Conservation (phyloP, 2,113 vertebrate genomes). For the Dicaeum eximium region DNA sequence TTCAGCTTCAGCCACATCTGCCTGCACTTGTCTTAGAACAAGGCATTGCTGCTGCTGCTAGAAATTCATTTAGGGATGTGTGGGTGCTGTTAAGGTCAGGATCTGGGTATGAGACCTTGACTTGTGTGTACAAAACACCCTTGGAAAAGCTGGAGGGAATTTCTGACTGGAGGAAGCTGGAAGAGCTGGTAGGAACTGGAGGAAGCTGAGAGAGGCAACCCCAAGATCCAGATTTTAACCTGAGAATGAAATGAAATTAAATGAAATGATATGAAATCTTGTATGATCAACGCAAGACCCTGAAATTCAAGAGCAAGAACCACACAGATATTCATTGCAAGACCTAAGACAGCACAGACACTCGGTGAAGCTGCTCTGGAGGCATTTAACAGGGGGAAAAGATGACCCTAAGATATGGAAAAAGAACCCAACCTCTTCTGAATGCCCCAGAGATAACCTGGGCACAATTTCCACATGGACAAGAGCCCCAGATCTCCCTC, state of each 20-base stretch:
- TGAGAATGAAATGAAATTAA: background rate
- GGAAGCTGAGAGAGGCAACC: background rate
- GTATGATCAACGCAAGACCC: background rate
- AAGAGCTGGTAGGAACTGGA: background rate
- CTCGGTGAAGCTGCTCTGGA: background rate
- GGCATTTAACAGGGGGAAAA: background rate
- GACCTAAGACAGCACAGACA: background rate
- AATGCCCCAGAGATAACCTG: background rate
- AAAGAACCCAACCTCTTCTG: background rate
- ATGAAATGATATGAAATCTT: background rate
- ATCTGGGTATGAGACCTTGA: background rate
- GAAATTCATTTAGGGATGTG: background rate
- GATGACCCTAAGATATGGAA: accelerated
- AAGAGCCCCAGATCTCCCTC: accelerated
- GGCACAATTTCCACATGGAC: background rate
- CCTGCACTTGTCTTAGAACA: background rate
- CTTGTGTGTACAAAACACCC: background rate
- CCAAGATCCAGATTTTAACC: background rate
- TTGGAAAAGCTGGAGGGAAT: background rate
- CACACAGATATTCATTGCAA: background rate
- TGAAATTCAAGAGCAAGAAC: background rate
- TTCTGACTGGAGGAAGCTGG: background rate
- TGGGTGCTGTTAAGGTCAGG: background rate
- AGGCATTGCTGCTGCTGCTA: background rate
- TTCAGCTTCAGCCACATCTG: background rate